A percentile compares a stretch with the other conserved stretches of the same genome.
Evolutionary conservation across 2,888 invertebrate genomes (phyloP).

Genomic region (Amphipoea lucens): DNA sequence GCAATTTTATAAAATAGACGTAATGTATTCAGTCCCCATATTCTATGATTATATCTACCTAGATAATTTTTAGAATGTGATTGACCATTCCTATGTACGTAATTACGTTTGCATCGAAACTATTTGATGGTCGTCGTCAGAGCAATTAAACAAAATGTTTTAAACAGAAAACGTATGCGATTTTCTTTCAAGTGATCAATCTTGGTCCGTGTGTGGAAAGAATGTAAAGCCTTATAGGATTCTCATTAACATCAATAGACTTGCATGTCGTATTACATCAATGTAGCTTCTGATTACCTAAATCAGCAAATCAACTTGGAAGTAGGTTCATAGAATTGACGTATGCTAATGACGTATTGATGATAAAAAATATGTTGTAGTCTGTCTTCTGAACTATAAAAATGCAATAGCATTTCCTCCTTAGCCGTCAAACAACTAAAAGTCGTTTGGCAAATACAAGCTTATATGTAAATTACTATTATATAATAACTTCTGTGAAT

Average conservation of each 20-base stretch:
- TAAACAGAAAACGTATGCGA: constrained; percentile 43
- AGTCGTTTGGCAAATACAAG: constrained; percentile 49
- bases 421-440: constrained; percentile 18
- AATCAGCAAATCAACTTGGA: constrained; percentile 47
- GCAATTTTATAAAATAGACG: constrained; percentile 30
- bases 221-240: constrained; percentile 53
- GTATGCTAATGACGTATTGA: constrained; percentile 48
- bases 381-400: constrained; percentile 35
- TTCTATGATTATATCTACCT: constrained; percentile 42
- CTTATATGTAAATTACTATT: constrained; percentile 53
- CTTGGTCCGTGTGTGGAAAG: constrained; percentile 51
- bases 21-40: constrained; percentile 18
- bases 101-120: constrained; percentile 46
- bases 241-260: constrained; percentile 50
- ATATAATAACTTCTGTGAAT: constrained; percentile 52
- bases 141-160: constrained; percentile 55
- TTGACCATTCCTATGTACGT: constrained; percentile 37
- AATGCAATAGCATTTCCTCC: constrained; percentile 51
- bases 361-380: constrained; percentile 28
- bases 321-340: constrained; percentile 34
- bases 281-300: constrained; percentile 44
- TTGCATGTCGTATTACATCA: constrained; percentile 53
- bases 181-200: constrained; percentile 49
- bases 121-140: constrained; percentile 53
- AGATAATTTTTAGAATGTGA: constrained; percentile 42